Base-by-base conservation (phyloP, 2,113 vertebrate genomes). In the Platichthys stellatus region DNA sequence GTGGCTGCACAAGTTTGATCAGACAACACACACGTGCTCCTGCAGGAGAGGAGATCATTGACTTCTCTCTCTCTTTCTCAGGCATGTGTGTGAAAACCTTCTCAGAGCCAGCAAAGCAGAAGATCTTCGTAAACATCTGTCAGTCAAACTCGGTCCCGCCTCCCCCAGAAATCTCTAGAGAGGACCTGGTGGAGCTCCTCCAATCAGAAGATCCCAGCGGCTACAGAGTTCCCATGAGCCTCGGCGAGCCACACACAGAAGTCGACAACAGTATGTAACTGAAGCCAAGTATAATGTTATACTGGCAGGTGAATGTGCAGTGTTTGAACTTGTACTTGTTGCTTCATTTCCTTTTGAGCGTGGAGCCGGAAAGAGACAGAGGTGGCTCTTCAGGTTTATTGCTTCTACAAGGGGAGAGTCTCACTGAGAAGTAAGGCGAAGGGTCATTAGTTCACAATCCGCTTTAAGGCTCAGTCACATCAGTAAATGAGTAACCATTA, bases 141-240 rank as follows among this genome's bases (percentile, higher is more conserved):
- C 95, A 95, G 71, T 97, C 96, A 0, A 74, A 87, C 26, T 91
- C 94, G 4, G 94, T 98, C 74, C 97, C 97, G 0, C 89, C 93
- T 0, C 96, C 97, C 0, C 96, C 95, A 0, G 90, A 94, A 1
- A 68, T 97, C 35, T 96, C 94, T 0, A 94, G 92, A 74, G 94
- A 95, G 1, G 93, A 95, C 60, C 93, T 98, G 0, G 90, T 96
- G 68, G 90, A 92, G 12, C 94, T 98, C 67, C 92, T 98, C 26
- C 96, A 97, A 60, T 96, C 95, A 6, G 96, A 97, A 8, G 95
- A 96, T 51, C 95, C 96, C 0, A 94, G 95, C 0, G 88, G 89
- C 38, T 98, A 94, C 85, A 93, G 94, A 75, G 95, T 98, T 84
- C 97, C 97, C 69, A 97, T 98, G 96, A 97, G 96, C 80, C 94